Evolutionary conservation across 2,888 invertebrate species (phyloP), one percentile per base, ranked within the genome.

Genomic region (Crioceris asparagi): DNA sequence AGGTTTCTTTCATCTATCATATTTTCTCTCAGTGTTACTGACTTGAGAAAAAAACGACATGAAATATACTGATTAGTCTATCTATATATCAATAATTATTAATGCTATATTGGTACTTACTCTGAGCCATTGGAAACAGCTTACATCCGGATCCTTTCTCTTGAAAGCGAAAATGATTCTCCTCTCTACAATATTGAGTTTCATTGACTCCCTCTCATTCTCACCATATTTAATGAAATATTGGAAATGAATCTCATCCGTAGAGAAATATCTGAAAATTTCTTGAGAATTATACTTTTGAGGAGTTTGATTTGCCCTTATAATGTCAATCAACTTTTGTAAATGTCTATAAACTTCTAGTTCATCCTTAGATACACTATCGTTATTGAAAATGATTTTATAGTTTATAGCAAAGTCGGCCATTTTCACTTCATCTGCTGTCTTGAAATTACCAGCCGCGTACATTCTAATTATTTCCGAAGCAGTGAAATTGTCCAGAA

Each of bases 401-500:
- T 33, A 42, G 17, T 38, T 44, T n/a, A 46, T 44, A 2, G 35
- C 29, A 14, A 38, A 39, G 29, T 46, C 46, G 1, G 35, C 44
- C 29, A 39, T 33, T 39, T 39, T 46, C 14, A 46, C 40, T 36
- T 46, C 44, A 15, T 44, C 44, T 12, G 42, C 40, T 1, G 46
- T 42, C 31, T 39, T 38, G 19, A 46, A 46, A 2, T 36, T 39
- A 0, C 42, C 39, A 10, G 41, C 39, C 8, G 36, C 40, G 32
- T 41, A 46, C 46, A 46, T 46, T 4, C 29, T 32, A 3, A 46
- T 19, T 7, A 46, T 35, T 10, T 40, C 44, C 8, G 31, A 8
- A 1, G 33, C 40, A 25, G 26, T 42, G 29, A 44, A 46, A 23
- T 46, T 36, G 21, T 39, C 39, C 11, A 46, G 31, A 27, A 40